Evolutionary conservation across 2,888 invertebrate species (phyloP).

Genomic region (Apamea monoglypha): DNA sequence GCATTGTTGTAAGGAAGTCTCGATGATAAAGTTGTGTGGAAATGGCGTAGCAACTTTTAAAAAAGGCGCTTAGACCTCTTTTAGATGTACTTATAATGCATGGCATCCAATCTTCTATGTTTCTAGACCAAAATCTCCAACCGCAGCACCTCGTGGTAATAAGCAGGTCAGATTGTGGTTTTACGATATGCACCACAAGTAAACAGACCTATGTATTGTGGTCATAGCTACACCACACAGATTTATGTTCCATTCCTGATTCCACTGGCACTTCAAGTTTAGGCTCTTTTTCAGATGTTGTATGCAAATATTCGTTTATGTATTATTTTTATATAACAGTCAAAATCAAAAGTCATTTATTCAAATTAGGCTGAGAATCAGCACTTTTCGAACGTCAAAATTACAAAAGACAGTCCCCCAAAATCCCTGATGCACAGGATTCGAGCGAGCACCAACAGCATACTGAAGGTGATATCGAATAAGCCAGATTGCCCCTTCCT

Average conservation of each 20-base stretch:
- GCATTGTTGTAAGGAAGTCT: background rate
- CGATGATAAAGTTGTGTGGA: background rate
- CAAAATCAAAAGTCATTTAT: too few relatives aligned
- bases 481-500: too few relatives aligned
- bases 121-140: background rate
- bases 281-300: background rate
- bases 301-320: too few relatives aligned
- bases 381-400: too few relatives aligned
- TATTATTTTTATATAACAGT: too few relatives aligned
- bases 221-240: background rate
- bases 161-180: conserved; percentile 21
- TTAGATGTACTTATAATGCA: background rate
- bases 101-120: too few relatives aligned
- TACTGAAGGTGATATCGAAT: too few relatives aligned
- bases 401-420: too few relatives aligned
- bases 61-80: background rate
- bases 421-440: too few relatives aligned
- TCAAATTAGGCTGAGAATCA: too few relatives aligned
- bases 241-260: background rate
- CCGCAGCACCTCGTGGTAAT: background rate
- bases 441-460: too few relatives aligned
- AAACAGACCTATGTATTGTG: conserved; percentile 3
- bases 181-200: conserved; percentile 2
- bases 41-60: background rate
- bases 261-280: background rate